A percentile compares a stretch with the other conserved stretches of the same genome.
Conservation (phyloP, 2,797 vertebrate species). For the Spinus olivaceus region DNA sequence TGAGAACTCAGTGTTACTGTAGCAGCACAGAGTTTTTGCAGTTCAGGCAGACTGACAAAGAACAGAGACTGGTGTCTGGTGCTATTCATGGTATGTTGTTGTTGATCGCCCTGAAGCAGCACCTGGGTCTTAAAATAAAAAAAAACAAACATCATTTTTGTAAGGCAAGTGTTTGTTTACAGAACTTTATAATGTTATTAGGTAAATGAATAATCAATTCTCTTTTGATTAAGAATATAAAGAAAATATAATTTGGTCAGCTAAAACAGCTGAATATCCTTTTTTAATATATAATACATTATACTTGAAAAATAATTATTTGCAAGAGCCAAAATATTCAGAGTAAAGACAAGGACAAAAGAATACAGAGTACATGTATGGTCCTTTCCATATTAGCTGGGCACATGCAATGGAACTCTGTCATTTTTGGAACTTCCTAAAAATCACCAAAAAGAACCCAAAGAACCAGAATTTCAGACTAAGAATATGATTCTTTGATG, state of each 20-base stretch:
- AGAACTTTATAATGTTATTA: not conserved
- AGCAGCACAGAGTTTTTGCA: constrained; percentile 76
- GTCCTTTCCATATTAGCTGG: not conserved
- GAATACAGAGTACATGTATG: not conserved
- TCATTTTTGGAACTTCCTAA: not conserved
- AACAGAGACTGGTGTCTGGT: constrained; percentile 73
- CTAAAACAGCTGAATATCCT: not conserved
- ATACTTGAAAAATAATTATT: not conserved
- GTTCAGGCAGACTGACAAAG: constrained; percentile 80
- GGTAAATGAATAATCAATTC: not conserved
- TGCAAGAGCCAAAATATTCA: not conserved
- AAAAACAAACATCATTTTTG: not conserved
- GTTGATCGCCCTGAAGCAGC: not conserved
- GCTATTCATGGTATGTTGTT: constrained; percentile 76
- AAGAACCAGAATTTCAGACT: not conserved
- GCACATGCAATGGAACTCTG: not conserved
- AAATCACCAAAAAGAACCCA: not conserved
- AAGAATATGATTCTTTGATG: not conserved
- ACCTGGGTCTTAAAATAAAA: not conserved
- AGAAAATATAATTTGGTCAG: not conserved
- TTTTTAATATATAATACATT: not conserved
- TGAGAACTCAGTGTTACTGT: constrained; percentile 68
- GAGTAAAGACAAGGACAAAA: not conserved
- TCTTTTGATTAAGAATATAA: not conserved
- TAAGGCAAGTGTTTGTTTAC: not conserved